phyloP scores from a whole-genome alignment of 2,888 invertebrate genomes.

The Galeruca laticollis region DNA sequence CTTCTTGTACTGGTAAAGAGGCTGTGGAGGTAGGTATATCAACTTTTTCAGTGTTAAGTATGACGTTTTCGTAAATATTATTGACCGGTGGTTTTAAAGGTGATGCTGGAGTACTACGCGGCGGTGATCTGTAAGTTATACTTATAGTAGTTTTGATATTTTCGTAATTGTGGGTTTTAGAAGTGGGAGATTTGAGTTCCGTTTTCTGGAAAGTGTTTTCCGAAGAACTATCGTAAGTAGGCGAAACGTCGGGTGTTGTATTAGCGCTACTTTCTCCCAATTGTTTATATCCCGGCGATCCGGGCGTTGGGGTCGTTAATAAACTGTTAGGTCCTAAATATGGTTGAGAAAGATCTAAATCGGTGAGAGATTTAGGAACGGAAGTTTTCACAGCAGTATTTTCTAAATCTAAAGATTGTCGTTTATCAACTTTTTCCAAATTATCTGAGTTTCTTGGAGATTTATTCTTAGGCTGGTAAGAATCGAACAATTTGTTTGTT shows the following conservation, averaged over 20 bases:
- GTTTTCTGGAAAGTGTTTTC: slow-evolving; percentile 51
- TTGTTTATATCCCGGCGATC: slow-evolving; percentile 63
- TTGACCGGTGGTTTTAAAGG: slow-evolving; percentile 51
- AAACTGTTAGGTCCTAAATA: slow-evolving; percentile 54
- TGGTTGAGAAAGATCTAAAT: slow-evolving; percentile 58
- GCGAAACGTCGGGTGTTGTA: slow-evolving; percentile 58
- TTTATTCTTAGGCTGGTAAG: slow-evolving; percentile 64
- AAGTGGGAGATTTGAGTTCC: slow-evolving; percentile 41
- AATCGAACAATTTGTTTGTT: slow-evolving; percentile 48
- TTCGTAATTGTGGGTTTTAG: slow-evolving; percentile 61
- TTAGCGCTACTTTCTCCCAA: slow-evolving; percentile 61
- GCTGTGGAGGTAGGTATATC: slow-evolving; percentile 71
- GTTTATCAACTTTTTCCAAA: slow-evolving; percentile 52
- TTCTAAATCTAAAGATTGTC: slow-evolving; percentile 63
- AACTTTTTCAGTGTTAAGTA: slow-evolving; percentile 70
- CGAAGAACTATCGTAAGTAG: slow-evolving; percentile 55
- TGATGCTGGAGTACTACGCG: slow-evolving; percentile 62
- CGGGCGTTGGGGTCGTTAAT: slow-evolving; percentile 60
- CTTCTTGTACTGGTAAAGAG: slow-evolving; percentile 71
- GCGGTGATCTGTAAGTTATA: slow-evolving; percentile 78
- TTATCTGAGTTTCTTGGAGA: slow-evolving; percentile 62
- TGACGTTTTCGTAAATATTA: slow-evolving; percentile 72
- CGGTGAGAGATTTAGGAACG: slow-evolving; percentile 62
- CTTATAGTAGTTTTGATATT: slow-evolving; percentile 77
- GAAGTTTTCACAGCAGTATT: slow-evolving; percentile 38